phyloP scores from a whole-genome alignment of 92 coral and sea anemone species.

The Virgularia gustaviana region DNA sequence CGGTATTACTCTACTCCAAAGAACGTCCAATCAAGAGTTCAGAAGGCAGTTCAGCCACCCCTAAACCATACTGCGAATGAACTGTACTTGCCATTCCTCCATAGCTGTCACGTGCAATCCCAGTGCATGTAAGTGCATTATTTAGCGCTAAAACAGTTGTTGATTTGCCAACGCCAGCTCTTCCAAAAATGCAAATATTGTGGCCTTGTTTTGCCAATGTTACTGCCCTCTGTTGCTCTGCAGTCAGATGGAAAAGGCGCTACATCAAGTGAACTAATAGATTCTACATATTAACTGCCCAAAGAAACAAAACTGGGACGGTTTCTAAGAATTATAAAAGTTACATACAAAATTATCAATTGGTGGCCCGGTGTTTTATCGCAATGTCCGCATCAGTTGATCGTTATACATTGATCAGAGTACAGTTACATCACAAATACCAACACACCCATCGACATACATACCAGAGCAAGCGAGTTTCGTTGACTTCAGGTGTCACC shows the following conservation, averaged over 20 bases:
- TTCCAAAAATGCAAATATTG: slow-evolving; percentile 10
- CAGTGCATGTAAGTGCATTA: not conserved
- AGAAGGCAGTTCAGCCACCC: slow-evolving; percentile 16
- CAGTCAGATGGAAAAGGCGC: slow-evolving; percentile 12
- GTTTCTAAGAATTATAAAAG: too few species aligned
- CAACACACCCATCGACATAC: too few species aligned
- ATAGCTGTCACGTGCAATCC: slow-evolving; percentile 8
- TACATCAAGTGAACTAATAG: not conserved
- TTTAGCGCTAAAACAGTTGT: not conserved
- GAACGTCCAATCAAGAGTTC: not conserved
- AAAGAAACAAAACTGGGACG: too few species aligned
- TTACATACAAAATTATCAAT: too few species aligned
- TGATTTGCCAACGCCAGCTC: slow-evolving; percentile 14
- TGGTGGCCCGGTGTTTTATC: too few species aligned
- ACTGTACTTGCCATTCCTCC: slow-evolving; percentile 16
- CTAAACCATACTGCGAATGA: slow-evolving; percentile 6
- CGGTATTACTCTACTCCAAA: not conserved
- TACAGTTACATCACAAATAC: too few species aligned
- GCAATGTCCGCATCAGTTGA: too few species aligned
- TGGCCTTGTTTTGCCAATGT: slow-evolving; percentile 14
- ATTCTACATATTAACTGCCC: slow-evolving; percentile 2
- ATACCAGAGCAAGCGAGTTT: too few species aligned
- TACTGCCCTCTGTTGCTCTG: slow-evolving; percentile 2
- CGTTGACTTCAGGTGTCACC: too few species aligned
- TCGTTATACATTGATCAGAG: too few species aligned